Conservation (phyloP, 2,113 vertebrate genomes). For the Nymphicus hollandicus region DNA sequence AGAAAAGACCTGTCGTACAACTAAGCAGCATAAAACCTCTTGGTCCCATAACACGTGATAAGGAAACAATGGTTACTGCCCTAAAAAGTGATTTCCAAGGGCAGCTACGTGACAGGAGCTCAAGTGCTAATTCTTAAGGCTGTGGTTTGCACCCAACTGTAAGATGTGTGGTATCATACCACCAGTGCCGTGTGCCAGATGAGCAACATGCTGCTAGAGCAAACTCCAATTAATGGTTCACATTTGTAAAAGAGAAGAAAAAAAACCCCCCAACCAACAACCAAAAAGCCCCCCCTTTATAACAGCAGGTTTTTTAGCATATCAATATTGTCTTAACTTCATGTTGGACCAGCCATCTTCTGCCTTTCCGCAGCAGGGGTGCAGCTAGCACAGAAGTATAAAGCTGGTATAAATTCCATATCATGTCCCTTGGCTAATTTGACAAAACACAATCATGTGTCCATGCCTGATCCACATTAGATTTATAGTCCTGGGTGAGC, state of each 20-base stretch:
- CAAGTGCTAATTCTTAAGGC: not conserved
- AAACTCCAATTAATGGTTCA: not conserved
- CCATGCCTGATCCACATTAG: conserved; percentile 58
- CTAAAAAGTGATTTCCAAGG: not conserved
- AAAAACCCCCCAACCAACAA: not conserved
- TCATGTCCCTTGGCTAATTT: conserved; percentile 64
- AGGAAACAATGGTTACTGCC: not conserved
- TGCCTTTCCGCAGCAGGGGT: conserved; percentile 43
- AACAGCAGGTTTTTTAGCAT: not conserved
- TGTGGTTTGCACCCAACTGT: conserved; percentile 25
- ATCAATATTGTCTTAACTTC: not conserved
- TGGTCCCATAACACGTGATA: not conserved
- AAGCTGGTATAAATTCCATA: conserved; percentile 63
- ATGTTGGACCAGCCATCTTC: conserved; percentile 22
- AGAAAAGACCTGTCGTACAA: not conserved
- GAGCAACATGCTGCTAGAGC: not conserved
- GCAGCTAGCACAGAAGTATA: conserved; percentile 44
- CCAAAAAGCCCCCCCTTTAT: not conserved
- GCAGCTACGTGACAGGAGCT: not conserved
- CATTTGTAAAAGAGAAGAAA: conserved; percentile 3
- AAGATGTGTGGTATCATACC: not conserved
- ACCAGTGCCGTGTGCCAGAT: not conserved
- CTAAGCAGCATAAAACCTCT: not conserved
- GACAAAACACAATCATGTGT: conserved; percentile 69
- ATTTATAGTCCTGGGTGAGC: conserved; percentile 58